These are phyloP conservation scores for Acropternis orthonyx DNA, from an alignment of 2,797 vertebrate genomes.

Conservation along the genomic window DNA sequence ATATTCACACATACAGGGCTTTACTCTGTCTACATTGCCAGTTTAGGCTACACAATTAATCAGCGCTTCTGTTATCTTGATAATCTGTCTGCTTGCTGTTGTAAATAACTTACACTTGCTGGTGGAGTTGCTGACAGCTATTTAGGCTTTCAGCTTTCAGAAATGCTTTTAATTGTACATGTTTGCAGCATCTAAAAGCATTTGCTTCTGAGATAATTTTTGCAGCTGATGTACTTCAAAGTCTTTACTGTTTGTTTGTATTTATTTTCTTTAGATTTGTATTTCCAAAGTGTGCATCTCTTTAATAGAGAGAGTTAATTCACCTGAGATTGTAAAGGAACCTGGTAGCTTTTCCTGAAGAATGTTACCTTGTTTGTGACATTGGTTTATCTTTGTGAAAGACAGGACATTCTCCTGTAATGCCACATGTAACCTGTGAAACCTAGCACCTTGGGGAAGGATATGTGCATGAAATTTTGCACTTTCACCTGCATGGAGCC, in stretches of 20 bases:
- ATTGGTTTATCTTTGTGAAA: background rate
- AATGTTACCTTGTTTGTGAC: background rate
- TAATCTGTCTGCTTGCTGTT: constrained; percentile 39
- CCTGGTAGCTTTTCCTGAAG: background rate
- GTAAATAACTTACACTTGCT: constrained; percentile 35
- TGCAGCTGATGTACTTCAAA: background rate
- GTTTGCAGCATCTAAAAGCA: background rate
- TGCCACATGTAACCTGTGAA: background rate
- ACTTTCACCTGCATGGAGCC: fast-evolving
- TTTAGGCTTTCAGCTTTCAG: constrained; percentile 31
- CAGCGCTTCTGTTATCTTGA: constrained; percentile 30
- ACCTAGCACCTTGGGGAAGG: background rate
- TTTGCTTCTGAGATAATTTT: constrained; percentile 8
- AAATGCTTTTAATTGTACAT: background rate
- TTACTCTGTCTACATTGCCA: constrained; percentile 4
- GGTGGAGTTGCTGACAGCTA: constrained; percentile 42
- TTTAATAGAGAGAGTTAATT: background rate
- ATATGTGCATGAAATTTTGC: fast-evolving
- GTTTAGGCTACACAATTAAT: constrained; percentile 39
- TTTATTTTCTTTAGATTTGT: background rate
- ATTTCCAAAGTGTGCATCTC: background rate
- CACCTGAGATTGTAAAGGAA: background rate
- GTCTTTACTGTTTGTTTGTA: constrained; percentile 5
- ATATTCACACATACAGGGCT: background rate
- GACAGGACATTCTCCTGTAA: background rate